These are phyloP conservation scores for Anthonomus grandis DNA, from an alignment of 1,140 invertebrate species.

Conservation along the genomic window DNA sequence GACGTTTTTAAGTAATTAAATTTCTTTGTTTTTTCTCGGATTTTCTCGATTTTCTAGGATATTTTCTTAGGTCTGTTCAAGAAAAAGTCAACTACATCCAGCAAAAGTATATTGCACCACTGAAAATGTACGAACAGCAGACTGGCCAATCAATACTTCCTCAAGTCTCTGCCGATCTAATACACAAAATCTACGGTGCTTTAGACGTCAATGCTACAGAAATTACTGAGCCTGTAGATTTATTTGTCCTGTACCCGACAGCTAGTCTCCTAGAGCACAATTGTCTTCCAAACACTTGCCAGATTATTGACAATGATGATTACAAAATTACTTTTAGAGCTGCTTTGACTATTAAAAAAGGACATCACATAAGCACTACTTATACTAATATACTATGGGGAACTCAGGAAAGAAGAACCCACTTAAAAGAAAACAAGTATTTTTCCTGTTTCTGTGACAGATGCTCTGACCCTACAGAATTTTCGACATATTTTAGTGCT, in stretches of 20 bases:
- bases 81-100: slow-evolving; percentile 61
- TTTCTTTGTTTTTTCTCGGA: no score
- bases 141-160: slow-evolving; percentile 22
- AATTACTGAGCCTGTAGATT: slow-evolving; percentile 50
- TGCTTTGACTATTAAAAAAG: slow-evolving; percentile 55
- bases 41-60: not conserved
- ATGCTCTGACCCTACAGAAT: slow-evolving; percentile 62
- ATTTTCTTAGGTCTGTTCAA: slow-evolving; percentile 56
- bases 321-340: slow-evolving; percentile 41
- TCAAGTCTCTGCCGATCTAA: slow-evolving; percentile 55
- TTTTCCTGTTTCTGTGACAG: slow-evolving; percentile 62
- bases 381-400: slow-evolving; percentile 66
- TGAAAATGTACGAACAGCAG: slow-evolving; percentile 28
- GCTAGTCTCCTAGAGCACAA: slow-evolving; percentile 63
- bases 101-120: slow-evolving; percentile 55
- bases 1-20: slow-evolving; percentile 53
- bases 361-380: slow-evolving; percentile 60
- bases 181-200: slow-evolving; percentile 62
- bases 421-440: slow-evolving; percentile 61
- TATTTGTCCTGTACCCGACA: slow-evolving; percentile 57
- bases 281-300: slow-evolving; percentile 62
- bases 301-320: slow-evolving; percentile 52
- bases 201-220: slow-evolving; percentile 67
- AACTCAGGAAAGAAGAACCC: slow-evolving; percentile 59
- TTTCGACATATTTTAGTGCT: slow-evolving; percentile 57